A percentile compares a stretch with the other conserved stretches of the same genome.
These are phyloP conservation scores for Pluvialis apricaria DNA, from an alignment of 2,113 vertebrate species.

Conservation along the genomic window DNA sequence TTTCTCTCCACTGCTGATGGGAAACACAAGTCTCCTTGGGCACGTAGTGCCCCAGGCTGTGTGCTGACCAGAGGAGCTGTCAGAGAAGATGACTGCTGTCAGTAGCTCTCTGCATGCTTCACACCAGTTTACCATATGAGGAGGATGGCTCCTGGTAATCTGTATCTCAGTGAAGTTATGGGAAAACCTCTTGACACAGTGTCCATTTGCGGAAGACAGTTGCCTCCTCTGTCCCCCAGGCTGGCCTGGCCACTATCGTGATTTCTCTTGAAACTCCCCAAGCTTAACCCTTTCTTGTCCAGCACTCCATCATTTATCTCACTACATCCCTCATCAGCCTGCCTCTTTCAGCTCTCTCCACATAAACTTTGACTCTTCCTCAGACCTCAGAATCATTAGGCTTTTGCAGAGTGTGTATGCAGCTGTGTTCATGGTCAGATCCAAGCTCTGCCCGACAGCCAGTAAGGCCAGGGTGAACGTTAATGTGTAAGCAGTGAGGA, in stretches of 20 bases:
- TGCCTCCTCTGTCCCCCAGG: background rate
- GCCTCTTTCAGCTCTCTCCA: background rate
- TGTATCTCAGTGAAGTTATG: background rate
- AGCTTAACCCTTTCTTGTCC: conserved; percentile 2
- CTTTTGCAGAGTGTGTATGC: background rate
- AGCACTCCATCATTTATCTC: background rate
- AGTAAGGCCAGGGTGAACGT: background rate
- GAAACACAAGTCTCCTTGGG: background rate
- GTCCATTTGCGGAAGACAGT: background rate
- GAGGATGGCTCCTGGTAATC: background rate
- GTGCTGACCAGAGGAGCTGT: background rate
- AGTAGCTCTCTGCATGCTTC: background rate
- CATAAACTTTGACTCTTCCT: background rate
- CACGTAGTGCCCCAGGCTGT: rapidly evolving
- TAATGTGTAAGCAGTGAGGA: conserved; percentile 35
- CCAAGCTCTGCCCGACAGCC: background rate
- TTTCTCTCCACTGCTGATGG: rapidly evolving
- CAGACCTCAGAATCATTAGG: background rate
- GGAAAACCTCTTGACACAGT: background rate
- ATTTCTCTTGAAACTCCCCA: background rate
- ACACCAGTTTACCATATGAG: background rate
- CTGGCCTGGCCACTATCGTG: background rate
- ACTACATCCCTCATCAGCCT: background rate
- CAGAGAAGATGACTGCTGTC: background rate
- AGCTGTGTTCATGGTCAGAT: conserved; percentile 1